phyloP scores from a whole-genome alignment of 1,140 invertebrate species.

The Cyclina sinensis region DNA sequence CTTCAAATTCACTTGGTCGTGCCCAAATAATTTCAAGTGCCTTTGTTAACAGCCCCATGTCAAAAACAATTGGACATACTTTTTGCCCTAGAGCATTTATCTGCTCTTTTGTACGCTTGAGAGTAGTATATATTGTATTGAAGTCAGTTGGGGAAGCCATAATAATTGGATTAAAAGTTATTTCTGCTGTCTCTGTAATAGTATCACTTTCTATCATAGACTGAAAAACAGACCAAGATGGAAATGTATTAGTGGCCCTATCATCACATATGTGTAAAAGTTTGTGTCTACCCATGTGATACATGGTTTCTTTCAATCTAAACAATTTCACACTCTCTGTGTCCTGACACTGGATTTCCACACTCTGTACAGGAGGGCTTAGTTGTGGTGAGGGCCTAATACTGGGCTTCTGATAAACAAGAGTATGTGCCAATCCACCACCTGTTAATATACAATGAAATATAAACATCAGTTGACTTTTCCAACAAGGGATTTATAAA shows the following conservation, averaged over 20 bases:
- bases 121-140: slow-evolving; percentile 10
- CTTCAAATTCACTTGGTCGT: neutral
- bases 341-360: neutral
- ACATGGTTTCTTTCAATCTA: neutral
- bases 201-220: neutral
- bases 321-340: neutral
- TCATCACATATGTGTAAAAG: too few relatives aligned
- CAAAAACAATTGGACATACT: slow-evolving; percentile 15
- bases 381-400: neutral
- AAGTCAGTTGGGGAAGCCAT: slow-evolving; percentile 9
- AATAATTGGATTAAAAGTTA: slow-evolving; percentile 25
- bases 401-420: neutral
- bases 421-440: neutral
- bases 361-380: neutral
- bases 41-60: slow-evolving; percentile 39
- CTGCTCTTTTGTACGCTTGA: neutral
- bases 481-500: too few relatives aligned
- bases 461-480: too few relatives aligned
- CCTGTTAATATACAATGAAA: neutral
- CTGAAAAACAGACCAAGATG: slow-evolving; percentile 19
- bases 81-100: slow-evolving; percentile 1
- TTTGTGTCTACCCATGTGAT: neutral
- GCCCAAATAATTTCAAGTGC: slow-evolving; percentile 51
- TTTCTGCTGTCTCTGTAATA: neutral
- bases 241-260: too few relatives aligned